Base-by-base conservation (phyloP, 2,797 vertebrate species). In the Apodemus agrarius region DNA sequence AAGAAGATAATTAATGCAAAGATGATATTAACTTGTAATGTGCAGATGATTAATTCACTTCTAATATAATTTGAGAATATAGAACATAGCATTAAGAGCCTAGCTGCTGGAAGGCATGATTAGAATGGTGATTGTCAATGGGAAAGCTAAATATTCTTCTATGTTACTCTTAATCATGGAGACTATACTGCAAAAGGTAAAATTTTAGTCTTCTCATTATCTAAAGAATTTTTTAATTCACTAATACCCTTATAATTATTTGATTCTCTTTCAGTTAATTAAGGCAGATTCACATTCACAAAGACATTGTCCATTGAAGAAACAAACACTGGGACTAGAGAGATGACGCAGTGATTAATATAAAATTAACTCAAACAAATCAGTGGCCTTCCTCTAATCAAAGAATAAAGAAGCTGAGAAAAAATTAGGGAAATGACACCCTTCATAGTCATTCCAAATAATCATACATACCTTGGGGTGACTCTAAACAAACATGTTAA, bases 181-280 rank as follows among this genome's bases (percentile, higher is more conserved):
- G 1, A 46, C 37, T 16, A 43, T 22, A 29, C 65, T 72, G 61
- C 76, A 69, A 81, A 61, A 37, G 8, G 17, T 78, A 54, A 81
- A 24, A 43, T 93, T 61, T 29, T 82, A 31, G 79, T 59, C 43
- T 87, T 59, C 1, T 81, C 40, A 89, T 0, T 82, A 12, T 16
- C 29, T 22, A 7, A 37, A 10, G 7, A 26, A 67, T 31, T 69
- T n/a, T n/a, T 31, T 26, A 61, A 83, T 43, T 43, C 43, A 21
- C 69, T 94, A 34, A n/a, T 22, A 59, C 79, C 61, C 6, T 4
- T 67, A 52, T 79, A 43, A 13, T 80, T 74, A 75, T 80, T 90
- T 88, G 75, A 52, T 90, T 61, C 74, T 84, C 72, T 13, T 34
- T 94, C 31, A 85, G 31, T 95, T 81, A 95, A 88, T 59, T 79